Conservation (phyloP, 1,140 invertebrate species). For the Steinernema khuongi region DNA sequence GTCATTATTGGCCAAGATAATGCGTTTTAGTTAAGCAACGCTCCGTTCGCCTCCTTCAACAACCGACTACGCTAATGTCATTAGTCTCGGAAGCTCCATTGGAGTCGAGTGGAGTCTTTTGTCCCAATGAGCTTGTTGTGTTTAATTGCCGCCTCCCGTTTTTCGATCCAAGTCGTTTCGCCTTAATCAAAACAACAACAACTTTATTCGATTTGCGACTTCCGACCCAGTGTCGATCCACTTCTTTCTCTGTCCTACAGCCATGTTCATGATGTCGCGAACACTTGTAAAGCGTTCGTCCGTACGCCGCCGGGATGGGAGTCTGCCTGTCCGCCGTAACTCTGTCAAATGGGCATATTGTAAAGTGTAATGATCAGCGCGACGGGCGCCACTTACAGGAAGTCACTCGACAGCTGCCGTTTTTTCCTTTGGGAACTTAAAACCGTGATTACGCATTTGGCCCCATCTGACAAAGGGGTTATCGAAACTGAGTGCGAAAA, state of each 20-base stretch:
- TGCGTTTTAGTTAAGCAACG: background rate
- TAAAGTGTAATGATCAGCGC: slow-evolving; percentile 4
- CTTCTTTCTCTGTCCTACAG: too few species aligned
- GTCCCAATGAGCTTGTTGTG: background rate
- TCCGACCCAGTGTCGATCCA: too few species aligned
- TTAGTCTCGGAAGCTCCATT: background rate
- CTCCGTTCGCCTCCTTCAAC: background rate
- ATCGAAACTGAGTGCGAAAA: background rate
- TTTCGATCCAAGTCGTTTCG: background rate
- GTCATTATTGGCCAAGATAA: background rate
- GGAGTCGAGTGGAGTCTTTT: background rate
- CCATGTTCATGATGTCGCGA: too few species aligned
- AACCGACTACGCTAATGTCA: background rate
- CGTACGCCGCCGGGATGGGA: too few species aligned
- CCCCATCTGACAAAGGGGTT: background rate
- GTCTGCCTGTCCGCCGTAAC: background rate
- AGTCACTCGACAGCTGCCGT: background rate
- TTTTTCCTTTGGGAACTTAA: background rate
- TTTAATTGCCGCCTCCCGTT: background rate
- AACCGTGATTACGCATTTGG: background rate
- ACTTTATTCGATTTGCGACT: background rate
- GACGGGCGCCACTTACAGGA: background rate
- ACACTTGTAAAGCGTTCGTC: too few species aligned
- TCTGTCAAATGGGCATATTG: background rate
- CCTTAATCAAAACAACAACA: background rate